These are phyloP conservation scores for Timema podura DNA, from an alignment of 2,888 invertebrate species.

Conservation along the genomic window DNA sequence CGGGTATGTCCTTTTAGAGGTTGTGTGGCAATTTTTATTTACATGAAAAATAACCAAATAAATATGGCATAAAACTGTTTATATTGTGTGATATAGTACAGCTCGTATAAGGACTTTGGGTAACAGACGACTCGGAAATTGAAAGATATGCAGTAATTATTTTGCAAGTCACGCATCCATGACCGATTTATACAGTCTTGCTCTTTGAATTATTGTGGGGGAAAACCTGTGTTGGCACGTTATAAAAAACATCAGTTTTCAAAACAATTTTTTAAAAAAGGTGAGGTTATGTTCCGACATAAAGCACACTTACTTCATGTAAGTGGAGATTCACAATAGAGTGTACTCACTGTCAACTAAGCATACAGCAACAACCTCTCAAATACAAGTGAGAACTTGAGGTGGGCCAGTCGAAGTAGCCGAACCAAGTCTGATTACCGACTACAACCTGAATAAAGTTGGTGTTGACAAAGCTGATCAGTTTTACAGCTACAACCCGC, in stretches of 20 bases:
- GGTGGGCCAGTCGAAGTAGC: constrained; percentile 1
- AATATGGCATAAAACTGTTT: too few species aligned
- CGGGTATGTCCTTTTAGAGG: too few species aligned
- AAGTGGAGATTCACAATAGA: too few species aligned
- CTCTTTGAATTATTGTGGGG: not conserved
- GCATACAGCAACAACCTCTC: not conserved
- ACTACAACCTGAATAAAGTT: not conserved
- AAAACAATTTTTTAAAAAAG: constrained; percentile 4
- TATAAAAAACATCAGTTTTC: not conserved
- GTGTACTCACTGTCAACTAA: not conserved
- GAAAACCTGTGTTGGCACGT: not conserved
- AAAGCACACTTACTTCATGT: constrained; percentile 8
- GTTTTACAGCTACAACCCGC: not conserved
- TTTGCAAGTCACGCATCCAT: too few species aligned
- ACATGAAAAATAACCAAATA: too few species aligned
- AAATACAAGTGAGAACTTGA: not conserved
- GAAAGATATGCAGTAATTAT: too few species aligned
- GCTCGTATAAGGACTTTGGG: too few species aligned
- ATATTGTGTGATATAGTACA: too few species aligned
- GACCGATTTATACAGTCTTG: too few species aligned
- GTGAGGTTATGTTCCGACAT: too few species aligned
- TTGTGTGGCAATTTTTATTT: too few species aligned
- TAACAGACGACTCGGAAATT: too few species aligned
- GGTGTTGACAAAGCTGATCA: not conserved
- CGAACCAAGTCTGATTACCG: not conserved